A percentile compares a stretch with the other conserved stretches of the same genome.
Evolutionary conservation across 2,797 vertebrate genomes (phyloP).

Genomic region (Taenioides sp.): DNA sequence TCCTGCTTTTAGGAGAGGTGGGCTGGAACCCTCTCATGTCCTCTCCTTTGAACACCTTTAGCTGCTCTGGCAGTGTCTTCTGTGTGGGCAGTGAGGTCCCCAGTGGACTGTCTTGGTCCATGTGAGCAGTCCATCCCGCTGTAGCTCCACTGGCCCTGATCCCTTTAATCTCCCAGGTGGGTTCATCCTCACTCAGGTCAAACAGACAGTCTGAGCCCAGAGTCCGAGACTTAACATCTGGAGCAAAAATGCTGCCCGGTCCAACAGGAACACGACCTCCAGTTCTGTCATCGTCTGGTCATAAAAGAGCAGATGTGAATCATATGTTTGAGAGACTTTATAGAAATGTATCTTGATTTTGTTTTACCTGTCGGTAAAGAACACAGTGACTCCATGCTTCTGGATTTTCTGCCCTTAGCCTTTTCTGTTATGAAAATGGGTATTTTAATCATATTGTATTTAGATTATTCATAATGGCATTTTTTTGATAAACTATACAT

Average conservation of each 20-base stretch:
- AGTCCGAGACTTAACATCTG: constrained; percentile 84
- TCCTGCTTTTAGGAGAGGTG: constrained; percentile 86
- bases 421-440: constrained; percentile 80
- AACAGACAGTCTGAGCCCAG: constrained; percentile 85
- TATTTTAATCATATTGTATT: constrained; percentile 1
- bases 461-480: background rate
- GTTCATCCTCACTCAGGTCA: constrained; percentile 84
- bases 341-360: constrained; percentile 6
- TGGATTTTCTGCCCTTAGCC: constrained; percentile 88
- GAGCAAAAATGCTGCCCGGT: constrained; percentile 81
- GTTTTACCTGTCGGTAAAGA: constrained; percentile 88
- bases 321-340: background rate
- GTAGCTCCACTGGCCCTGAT: constrained; percentile 75
- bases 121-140: constrained; percentile 72
- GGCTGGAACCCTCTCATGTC: constrained; percentile 85
- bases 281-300: constrained; percentile 81
- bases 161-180: constrained; percentile 85
- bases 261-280: constrained; percentile 77
- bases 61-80: constrained; percentile 88
- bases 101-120: constrained; percentile 46
- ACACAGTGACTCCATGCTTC: constrained; percentile 98
- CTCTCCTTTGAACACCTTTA: constrained; percentile 91
- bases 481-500: background rate
- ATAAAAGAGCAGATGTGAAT: constrained; percentile 22
- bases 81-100: constrained; percentile 57